These are phyloP conservation scores for Sciurus carolinensis DNA, from an alignment of 2,797 vertebrate genomes.

Conservation along the genomic window DNA sequence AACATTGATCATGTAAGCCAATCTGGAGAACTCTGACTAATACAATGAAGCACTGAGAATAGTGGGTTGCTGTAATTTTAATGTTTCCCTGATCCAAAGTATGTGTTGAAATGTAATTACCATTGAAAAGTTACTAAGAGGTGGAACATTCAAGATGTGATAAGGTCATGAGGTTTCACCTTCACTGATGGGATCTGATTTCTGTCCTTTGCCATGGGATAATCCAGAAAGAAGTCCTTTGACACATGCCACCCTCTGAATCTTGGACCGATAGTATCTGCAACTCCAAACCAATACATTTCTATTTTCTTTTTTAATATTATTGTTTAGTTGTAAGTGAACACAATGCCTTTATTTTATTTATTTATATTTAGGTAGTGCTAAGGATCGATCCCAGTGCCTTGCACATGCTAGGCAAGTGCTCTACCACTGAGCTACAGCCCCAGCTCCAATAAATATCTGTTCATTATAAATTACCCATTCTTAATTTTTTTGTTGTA, in stretches of 20 bases:
- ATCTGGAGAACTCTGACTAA: neutral
- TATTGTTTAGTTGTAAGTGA: too few relatives aligned
- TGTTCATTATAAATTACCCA: neutral
- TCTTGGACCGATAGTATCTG: neutral
- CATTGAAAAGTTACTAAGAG: neutral
- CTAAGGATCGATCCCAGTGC: too few relatives aligned
- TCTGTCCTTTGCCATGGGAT: neutral
- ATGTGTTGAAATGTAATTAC: neutral
- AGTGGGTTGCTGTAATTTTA: neutral
- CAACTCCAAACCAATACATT: neutral
- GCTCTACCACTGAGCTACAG: too few relatives aligned
- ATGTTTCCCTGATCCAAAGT: neutral
- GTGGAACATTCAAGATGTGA: neutral
- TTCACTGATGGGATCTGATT: neutral
- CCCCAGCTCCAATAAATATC: neutral
- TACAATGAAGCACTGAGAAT: neutral
- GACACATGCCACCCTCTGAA: neutral
- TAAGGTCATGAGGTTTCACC: accelerated
- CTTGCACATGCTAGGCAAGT: too few relatives aligned
- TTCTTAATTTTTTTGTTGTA: neutral
- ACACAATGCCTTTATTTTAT: too few relatives aligned
- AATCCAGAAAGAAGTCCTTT: neutral
- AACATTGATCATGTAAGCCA: neutral
- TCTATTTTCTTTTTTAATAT: neutral
- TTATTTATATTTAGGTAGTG: too few relatives aligned